phyloP scores from a whole-genome alignment of 2,797 vertebrate species.

The Erithacus rubecula region DNA sequence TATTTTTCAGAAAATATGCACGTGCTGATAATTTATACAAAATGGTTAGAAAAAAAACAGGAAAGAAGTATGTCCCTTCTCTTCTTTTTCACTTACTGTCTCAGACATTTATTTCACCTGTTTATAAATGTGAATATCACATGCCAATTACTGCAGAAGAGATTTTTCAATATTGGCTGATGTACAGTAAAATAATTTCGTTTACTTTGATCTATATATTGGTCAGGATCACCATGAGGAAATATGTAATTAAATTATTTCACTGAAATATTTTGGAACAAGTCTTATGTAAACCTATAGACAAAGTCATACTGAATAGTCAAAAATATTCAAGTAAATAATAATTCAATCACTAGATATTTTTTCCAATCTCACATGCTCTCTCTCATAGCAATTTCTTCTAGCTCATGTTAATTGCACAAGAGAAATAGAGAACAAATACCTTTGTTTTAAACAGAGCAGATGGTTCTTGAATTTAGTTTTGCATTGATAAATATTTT shows the following conservation, averaged over 20 bases:
- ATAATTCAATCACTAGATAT: not conserved
- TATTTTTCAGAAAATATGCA: not conserved
- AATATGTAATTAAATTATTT: not conserved
- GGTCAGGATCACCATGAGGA: not conserved
- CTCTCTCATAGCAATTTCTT: not conserved
- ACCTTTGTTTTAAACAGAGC: not conserved
- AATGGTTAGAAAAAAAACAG: not conserved
- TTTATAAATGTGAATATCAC: not conserved
- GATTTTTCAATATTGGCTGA: not conserved
- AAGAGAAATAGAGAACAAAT: not conserved
- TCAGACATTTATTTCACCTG: not conserved
- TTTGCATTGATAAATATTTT: not conserved
- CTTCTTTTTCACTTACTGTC: not conserved
- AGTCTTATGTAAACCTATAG: not conserved
- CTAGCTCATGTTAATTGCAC: not conserved
- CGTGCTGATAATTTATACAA: not conserved
- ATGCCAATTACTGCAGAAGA: not conserved
- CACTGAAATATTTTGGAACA: not conserved
- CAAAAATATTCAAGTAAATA: not conserved
- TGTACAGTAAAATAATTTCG: rapidly evolving
- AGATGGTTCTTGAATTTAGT: not conserved
- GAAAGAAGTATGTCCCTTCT: not conserved
- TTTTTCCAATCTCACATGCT: not conserved
- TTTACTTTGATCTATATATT: not conserved
- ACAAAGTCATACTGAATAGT: not conserved